Percentiles rank a stretch among this genome's conserved stretches.
These are phyloP conservation scores for Dolichallabes microphthalmus DNA, from an alignment of 2,113 vertebrate species.

Conservation along the genomic window DNA sequence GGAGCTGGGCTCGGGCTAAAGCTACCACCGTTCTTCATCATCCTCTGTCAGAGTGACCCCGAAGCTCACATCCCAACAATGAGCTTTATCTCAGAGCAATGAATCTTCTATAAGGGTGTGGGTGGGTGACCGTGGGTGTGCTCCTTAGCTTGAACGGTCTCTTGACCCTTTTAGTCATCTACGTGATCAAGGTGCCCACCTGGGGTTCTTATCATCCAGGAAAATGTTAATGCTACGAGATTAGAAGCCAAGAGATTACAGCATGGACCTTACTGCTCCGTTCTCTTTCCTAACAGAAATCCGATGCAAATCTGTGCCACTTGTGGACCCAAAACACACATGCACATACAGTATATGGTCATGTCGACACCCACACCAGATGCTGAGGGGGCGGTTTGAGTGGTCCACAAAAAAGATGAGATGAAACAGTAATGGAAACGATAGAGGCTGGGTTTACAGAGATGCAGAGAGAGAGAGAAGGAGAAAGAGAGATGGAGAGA, in stretches of 20 bases:
- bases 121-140: conserved; percentile 25
- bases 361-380: conserved; percentile 48
- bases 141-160: conserved; percentile 29
- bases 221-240: conserved; percentile 55
- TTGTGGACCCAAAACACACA: conserved; percentile 17
- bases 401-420: conserved; percentile 14
- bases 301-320: conserved; percentile 34
- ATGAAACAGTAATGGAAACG: conserved; percentile 45
- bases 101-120: conserved; percentile 66
- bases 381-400: conserved; percentile 26
- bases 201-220: conserved; percentile 45
- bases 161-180: conserved; percentile 37
- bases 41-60: conserved; percentile 60
- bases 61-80: conserved; percentile 65
- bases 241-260: conserved; percentile 52
- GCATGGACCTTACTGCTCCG: conserved; percentile 48
- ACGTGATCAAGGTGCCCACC: conserved; percentile 40
- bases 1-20: conserved; percentile 51
- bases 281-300: conserved; percentile 47
- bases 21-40: conserved; percentile 56
- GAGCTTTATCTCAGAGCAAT: conserved; percentile 73
- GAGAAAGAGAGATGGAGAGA: conserved; percentile 36
- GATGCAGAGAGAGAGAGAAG: background rate
- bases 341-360: background rate
- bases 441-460: conserved; percentile 30